Evolutionary conservation across 2,888 invertebrate species (phyloP).

Genomic region (Tinea semifulvella): DNA sequence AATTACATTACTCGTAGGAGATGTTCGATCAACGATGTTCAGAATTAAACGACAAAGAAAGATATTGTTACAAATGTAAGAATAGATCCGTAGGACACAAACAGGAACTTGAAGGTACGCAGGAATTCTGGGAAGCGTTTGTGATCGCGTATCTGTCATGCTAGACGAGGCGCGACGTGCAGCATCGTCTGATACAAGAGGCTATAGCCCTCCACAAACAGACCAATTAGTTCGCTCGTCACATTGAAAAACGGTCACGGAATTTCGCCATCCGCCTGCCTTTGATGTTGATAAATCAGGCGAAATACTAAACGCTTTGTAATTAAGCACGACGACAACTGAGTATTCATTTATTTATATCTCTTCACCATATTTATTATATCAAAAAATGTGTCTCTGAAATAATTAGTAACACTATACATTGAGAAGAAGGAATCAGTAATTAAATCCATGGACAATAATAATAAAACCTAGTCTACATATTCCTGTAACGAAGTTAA

Average conservation of each 20-base stretch:
- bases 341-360: neutral
- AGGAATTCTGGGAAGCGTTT: conserved; percentile 22
- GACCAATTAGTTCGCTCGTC: conserved; percentile 52
- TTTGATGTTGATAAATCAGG: conserved; percentile 34
- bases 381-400: no score
- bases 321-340: neutral
- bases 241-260: conserved; percentile 33
- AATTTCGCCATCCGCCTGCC: conserved; percentile 27
- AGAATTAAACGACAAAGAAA: no score
- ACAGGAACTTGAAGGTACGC: neutral
- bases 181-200: conserved; percentile 15
- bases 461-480: no score
- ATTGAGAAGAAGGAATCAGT: no score
- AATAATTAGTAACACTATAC: no score
- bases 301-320: conserved; percentile 6
- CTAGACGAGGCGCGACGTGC: conserved; percentile 19
- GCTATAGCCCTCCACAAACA: conserved; percentile 36
- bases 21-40: no score
- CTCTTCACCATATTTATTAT: conserved; percentile 6
- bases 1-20: no score
- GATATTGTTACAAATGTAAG: no score
- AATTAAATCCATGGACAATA: no score
- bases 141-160: conserved; percentile 18
- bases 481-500: no score
- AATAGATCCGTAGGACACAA: neutral